Percentiles rank a stretch among this genome's conserved stretches.
Evolutionary conservation across 2,797 vertebrate species (phyloP).

Genomic region (Taeniopygia guttata): DNA sequence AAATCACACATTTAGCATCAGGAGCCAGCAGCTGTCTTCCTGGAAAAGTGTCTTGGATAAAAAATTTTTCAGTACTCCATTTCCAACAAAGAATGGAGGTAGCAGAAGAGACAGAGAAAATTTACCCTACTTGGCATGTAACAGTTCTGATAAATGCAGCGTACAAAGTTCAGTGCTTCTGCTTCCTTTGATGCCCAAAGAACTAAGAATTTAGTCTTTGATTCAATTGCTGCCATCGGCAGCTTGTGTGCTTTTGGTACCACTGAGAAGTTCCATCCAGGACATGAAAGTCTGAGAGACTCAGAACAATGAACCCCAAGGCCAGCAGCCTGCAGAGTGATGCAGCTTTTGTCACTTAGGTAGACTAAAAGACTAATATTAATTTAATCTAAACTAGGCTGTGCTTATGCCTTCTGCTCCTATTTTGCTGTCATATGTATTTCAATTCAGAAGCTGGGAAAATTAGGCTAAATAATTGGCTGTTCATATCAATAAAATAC

Average conservation of each 20-base stretch:
- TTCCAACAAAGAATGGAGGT: background rate
- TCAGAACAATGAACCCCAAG: background rate
- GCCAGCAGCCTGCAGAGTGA: background rate
- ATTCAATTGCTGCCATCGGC: background rate
- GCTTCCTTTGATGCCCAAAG: background rate
- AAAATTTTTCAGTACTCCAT: background rate
- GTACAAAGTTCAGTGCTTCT: background rate
- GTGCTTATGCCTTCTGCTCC: background rate
- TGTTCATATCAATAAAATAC: background rate
- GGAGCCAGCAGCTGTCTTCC: background rate
- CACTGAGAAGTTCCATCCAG: background rate
- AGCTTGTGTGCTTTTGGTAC: background rate
- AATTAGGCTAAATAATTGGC: background rate
- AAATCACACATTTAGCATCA: background rate
- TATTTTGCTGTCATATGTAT: rapidly evolving
- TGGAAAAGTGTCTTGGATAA: background rate
- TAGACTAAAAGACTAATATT: background rate
- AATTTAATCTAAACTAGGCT: background rate
- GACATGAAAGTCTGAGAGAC: background rate
- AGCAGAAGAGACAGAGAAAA: background rate
- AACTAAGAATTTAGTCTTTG: background rate
- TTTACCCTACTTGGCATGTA: background rate
- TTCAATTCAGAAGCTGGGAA: background rate
- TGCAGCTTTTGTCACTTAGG: background rate
- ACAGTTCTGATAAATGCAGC: background rate